Evolutionary conservation across 2,888 invertebrate species (phyloP).

Genomic region (Sphaerophoria taeniata): DNA sequence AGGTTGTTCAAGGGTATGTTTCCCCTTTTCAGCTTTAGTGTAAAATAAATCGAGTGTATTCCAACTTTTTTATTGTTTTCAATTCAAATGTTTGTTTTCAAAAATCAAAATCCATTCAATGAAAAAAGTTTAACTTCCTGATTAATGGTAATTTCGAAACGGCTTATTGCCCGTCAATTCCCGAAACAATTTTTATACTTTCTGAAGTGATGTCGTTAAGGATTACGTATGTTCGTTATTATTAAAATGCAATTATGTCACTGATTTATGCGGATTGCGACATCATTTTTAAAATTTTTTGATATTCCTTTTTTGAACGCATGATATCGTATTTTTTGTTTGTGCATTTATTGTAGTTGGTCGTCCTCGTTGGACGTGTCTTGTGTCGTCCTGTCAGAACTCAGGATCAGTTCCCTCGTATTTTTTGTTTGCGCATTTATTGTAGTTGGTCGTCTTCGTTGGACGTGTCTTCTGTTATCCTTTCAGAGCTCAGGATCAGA

Average conservation of each 20-base stretch:
- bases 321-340: constrained; percentile 26
- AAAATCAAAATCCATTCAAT: neutral
- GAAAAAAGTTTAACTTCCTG: neutral
- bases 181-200: constrained; percentile 25
- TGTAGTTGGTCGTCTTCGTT: neutral
- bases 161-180: neutral
- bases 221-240: constrained; percentile 56
- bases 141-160: neutral
- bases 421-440: constrained; percentile 9
- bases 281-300: constrained; percentile 46
- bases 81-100: too few relatives aligned
- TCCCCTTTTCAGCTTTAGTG: neutral
- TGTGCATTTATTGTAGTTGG: constrained; percentile 9
- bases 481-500: neutral
- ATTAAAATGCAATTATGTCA: constrained; percentile 47
- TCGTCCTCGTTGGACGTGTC: neutral
- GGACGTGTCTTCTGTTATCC: too few relatives aligned
- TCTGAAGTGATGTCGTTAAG: constrained; percentile 49
- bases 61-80: too few relatives aligned
- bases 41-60: too few relatives aligned
- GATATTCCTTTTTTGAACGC: constrained; percentile 28
- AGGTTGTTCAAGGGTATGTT: constrained; percentile 91
- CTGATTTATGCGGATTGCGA: constrained; percentile 59
- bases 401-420: too few relatives aligned
- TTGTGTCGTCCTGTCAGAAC: too few relatives aligned